Evolutionary conservation across 2,797 vertebrate genomes (phyloP), one percentile per base, ranked within the genome.

Genomic region (Poecilia picta): DNA sequence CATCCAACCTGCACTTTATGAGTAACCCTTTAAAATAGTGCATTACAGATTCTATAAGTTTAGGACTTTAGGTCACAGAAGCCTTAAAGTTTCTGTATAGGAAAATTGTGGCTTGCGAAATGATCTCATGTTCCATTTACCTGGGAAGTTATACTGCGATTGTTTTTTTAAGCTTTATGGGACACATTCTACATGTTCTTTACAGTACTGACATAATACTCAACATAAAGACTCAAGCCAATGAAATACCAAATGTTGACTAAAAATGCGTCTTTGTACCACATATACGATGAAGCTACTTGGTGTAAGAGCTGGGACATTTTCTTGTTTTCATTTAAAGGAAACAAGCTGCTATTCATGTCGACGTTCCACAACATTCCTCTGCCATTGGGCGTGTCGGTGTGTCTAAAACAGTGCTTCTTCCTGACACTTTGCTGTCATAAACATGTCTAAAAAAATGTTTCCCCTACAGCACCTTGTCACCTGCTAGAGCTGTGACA

Each of bases 351-450:
- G 36, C 41, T 57, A 74, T 83, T 90, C 83, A 68, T 75, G 28
- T 23, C 10, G 5, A 76, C 55, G 33, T 13, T 78, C 59, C 71
- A 76, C 33, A 39, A 90, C 80, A 85, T 74, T 81, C 53, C 73
- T 51, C 13, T 18, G 68, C 51, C 62, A 75, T 25, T 45, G 66
- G 46, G 53, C 73, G 78, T 49, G 68, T 66, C 51, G 0, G 41
- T 75, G 75, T 81, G 74, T 10, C 49, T 53, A 25, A 11, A 64
- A 82, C 28, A 53, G 36, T 43, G 79, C 81, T 45, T 81, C 75
- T 82, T 59, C 89, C 77, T 89, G 72, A 75, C 86, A 87, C 41
- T 80, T 73, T 75, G n/a, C n/a, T 28, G 84, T 75, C 36, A 87
- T 23, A 81, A 78, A 64, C 20, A 59, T 77, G 43, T 7, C 49